Percentiles rank a stretch among this genome's conserved stretches.
These are phyloP conservation scores for Leptodactylus fuscus DNA, from an alignment of 2,113 vertebrate species.

Conservation along the genomic window DNA sequence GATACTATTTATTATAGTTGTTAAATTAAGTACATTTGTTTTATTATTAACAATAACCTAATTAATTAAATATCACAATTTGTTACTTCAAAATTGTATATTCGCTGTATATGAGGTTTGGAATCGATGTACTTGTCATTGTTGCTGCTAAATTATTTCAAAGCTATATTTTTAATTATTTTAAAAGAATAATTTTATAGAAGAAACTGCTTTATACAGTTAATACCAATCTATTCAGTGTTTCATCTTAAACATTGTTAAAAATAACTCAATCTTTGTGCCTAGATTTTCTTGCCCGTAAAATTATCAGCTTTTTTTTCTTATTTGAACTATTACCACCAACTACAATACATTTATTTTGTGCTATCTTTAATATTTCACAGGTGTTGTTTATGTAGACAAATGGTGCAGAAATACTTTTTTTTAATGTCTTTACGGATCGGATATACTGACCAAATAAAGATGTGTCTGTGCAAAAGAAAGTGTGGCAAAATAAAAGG, in stretches of 20 bases:
- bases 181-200: conserved; percentile 2
- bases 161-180: conserved; percentile 14
- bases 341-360: neutral
- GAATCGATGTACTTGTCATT: neutral
- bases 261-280: neutral
- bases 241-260: conserved; percentile 13
- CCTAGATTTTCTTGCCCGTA: neutral
- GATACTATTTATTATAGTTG: neutral
- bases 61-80: neutral
- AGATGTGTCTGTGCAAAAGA: neutral
- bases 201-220: neutral
- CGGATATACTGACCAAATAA: neutral
- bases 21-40: neutral
- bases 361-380: neutral
- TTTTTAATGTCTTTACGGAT: neutral
- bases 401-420: neutral
- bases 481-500: neutral
- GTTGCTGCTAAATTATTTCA: neutral
- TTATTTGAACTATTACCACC: too few species aligned
- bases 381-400: conserved; percentile 10
- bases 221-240: neutral
- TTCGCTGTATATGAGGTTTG: neutral
- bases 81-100: neutral
- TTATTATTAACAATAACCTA: neutral
- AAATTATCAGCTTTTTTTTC: too few species aligned